A percentile compares a stretch with the other conserved stretches of the same genome.
phyloP scores from a whole-genome alignment of 2,888 invertebrate genomes.

The Troides oblongomaculatus region DNA sequence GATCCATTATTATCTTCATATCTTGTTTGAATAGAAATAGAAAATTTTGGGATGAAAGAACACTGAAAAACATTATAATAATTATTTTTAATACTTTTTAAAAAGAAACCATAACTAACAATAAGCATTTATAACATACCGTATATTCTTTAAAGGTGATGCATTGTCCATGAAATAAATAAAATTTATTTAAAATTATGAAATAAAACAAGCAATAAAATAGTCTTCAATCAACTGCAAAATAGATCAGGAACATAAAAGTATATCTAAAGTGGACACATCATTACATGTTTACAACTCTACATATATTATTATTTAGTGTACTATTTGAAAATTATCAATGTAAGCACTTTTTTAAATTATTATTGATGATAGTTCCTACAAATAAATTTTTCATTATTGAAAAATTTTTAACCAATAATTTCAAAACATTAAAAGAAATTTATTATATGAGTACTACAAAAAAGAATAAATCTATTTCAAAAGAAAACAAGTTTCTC shows the following conservation, averaged over 20 bases:
- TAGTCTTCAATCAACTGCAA: background rate
- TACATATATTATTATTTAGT: too few relatives aligned
- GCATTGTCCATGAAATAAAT: slow-evolving; percentile 53
- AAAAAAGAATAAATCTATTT: too few relatives aligned
- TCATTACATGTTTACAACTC: too few relatives aligned
- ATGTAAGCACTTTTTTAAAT: too few relatives aligned
- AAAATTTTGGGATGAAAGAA: slow-evolving; percentile 92
- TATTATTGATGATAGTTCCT: too few relatives aligned
- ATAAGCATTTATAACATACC: slow-evolving; percentile 64
- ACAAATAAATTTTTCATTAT: too few relatives aligned
- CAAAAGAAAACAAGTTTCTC: too few relatives aligned
- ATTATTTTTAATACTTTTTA: background rate
- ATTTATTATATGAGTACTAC: slow-evolving; percentile 1
- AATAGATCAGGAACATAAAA: background rate
- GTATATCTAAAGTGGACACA: too few relatives aligned
- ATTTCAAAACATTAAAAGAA: background rate
- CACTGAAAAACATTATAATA: slow-evolving; percentile 82
- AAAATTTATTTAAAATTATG: slow-evolving; percentile 13
- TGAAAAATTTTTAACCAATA: background rate
- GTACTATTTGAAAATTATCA: too few relatives aligned
- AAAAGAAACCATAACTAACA: background rate
- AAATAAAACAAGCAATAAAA: background rate
- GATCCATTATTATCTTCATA: slow-evolving; percentile 94
- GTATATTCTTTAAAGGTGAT: slow-evolving; percentile 82
- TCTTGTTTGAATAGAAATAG: slow-evolving; percentile 91